Conservation (phyloP, 2,888 invertebrate genomes). For the Pollenia labialis region DNA sequence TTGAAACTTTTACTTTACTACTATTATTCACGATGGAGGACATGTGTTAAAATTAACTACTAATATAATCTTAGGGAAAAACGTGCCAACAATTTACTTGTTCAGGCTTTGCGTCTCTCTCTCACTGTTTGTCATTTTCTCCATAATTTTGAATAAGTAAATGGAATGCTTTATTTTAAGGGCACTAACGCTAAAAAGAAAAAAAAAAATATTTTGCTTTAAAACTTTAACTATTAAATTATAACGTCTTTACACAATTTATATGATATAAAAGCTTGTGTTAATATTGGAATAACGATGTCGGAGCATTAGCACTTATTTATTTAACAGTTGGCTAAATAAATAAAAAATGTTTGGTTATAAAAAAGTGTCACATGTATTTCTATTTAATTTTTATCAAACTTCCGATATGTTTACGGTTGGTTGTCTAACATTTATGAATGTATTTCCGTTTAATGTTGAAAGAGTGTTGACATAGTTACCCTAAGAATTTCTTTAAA, state of each 20-base stretch:
- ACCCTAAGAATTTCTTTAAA: too few relatives aligned
- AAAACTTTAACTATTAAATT: too few relatives aligned
- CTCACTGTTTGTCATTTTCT: not conserved
- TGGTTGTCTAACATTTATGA: too few relatives aligned
- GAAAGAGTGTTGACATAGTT: too few relatives aligned
- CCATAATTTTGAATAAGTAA: not conserved
- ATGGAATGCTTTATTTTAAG: slow-evolving; percentile 7
- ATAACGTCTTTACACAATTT: too few relatives aligned
- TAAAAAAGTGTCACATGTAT: slow-evolving; percentile 4
- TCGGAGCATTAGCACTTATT: too few relatives aligned
- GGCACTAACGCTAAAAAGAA: too few relatives aligned
- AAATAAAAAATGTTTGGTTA: not conserved
- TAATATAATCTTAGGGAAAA: not conserved
- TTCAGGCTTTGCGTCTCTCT: not conserved
- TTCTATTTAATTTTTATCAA: not conserved
- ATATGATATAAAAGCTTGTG: too few relatives aligned
- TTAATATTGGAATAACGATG: too few relatives aligned
- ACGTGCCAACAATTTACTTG: slow-evolving; percentile 24
- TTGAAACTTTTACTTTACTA: slow-evolving; percentile 66
- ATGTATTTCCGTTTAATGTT: too few relatives aligned
- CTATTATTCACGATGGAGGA: slow-evolving; percentile 35
- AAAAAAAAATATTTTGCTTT: too few relatives aligned
- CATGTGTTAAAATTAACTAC: slow-evolving; percentile 46
- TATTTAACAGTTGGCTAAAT: not conserved
- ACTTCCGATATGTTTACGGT: slow-evolving; percentile 11